A percentile compares a stretch with the other conserved stretches of the same genome.
Evolutionary conservation across 2,797 vertebrate genomes (phyloP).

Genomic region (Aldrovandia affinis): DNA sequence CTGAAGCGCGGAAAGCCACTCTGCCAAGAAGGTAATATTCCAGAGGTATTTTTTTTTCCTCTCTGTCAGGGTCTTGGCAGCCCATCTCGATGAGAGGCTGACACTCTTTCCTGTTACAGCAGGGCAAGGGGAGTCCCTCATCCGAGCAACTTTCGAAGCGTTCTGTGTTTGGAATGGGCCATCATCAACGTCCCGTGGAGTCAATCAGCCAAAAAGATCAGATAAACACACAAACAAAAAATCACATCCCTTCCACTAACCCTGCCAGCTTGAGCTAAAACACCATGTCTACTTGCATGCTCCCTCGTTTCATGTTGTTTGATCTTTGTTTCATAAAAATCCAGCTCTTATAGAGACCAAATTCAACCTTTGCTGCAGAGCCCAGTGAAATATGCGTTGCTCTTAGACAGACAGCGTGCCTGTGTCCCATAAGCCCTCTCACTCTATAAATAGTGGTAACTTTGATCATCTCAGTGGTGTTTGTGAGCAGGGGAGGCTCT

Average conservation of each 20-base stretch:
- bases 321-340: too few species aligned
- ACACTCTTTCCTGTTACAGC: background rate
- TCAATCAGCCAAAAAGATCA: background rate
- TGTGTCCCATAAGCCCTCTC: background rate
- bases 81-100: background rate
- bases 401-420: background rate
- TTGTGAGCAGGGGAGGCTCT: slow-evolving; percentile 2
- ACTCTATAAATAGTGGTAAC: slow-evolving; percentile 5
- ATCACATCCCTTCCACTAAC: background rate
- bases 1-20: background rate
- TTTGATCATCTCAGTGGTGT: background rate
- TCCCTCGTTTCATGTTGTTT: too few species aligned
- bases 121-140: background rate
- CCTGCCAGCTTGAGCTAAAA: background rate
- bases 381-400: background rate
- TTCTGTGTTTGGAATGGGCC: background rate
- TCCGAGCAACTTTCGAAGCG: background rate
- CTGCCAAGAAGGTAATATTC: background rate
- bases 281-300: background rate
- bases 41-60: background rate
- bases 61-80: background rate
- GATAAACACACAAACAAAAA: background rate
- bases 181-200: background rate
- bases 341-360: background rate
- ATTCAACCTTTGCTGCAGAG: background rate